A percentile compares a stretch with the other conserved stretches of the same genome.
Evolutionary conservation across 1,140 invertebrate genomes (phyloP).

Genomic region (Philotrypesis tridentata): DNA sequence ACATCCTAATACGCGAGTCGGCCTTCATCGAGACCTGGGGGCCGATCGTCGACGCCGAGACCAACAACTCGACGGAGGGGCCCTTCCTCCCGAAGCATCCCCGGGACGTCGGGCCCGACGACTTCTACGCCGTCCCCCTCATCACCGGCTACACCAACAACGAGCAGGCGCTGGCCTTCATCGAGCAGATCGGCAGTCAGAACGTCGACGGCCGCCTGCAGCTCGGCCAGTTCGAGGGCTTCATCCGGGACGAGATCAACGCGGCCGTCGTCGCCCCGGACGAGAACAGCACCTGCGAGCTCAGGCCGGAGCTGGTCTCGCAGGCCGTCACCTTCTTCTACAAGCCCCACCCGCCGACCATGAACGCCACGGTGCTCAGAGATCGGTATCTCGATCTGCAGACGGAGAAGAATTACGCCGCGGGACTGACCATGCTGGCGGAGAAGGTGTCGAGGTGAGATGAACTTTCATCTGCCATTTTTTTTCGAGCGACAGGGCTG

Average conservation of each 20-base stretch:
- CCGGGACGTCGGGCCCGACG: slow-evolving; percentile 76
- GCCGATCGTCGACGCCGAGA: slow-evolving; percentile 81
- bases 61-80: slow-evolving; percentile 77
- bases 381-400: slow-evolving; percentile 80
- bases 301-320: slow-evolving; percentile 81
- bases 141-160: slow-evolving; percentile 85
- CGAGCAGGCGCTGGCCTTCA: slow-evolving; percentile 80
- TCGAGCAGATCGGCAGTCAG: slow-evolving; percentile 74
- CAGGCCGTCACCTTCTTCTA: slow-evolving; percentile 86
- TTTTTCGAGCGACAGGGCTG: too few relatives aligned
- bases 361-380: slow-evolving; percentile 75
- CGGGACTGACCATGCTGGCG: slow-evolving; percentile 80
- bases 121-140: slow-evolving; percentile 79
- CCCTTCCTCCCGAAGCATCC: slow-evolving; percentile 81
- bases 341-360: slow-evolving; percentile 77
- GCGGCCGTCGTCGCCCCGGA: slow-evolving; percentile 69
- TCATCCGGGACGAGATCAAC: slow-evolving; percentile 75
- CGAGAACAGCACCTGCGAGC: slow-evolving; percentile 78
- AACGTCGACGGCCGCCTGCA: slow-evolving; percentile 73
- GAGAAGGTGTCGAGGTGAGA: slow-evolving; percentile 76
- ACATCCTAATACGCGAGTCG: slow-evolving; percentile 76
- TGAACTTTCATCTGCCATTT: too few relatives aligned
- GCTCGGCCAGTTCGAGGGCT: slow-evolving; percentile 75
- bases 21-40: slow-evolving; percentile 81
- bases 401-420: slow-evolving; percentile 83